Evolutionary conservation across 2,888 invertebrate species (phyloP).

Genomic region (Spicauda simplicius): DNA sequence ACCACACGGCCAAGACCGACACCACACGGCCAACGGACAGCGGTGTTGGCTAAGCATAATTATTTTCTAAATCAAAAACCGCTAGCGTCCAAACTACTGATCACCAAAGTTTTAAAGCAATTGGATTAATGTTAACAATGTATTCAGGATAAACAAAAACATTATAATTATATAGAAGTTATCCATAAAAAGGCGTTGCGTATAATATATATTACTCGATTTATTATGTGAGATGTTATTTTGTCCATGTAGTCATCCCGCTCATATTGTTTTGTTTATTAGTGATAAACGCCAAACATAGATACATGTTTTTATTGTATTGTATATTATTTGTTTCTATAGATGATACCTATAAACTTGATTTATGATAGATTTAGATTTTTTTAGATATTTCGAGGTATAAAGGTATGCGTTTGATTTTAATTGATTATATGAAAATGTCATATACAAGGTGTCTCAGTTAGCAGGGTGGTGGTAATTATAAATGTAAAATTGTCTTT

Average conservation of each 20-base stretch:
- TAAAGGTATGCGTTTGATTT: conserved; percentile 6
- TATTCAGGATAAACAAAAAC: neutral
- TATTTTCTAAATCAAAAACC: too few species aligned
- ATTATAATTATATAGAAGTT: neutral
- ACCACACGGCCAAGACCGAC: too few species aligned
- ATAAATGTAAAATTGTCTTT: neutral
- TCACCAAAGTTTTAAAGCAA: too few species aligned
- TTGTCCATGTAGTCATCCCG: conserved; percentile 4
- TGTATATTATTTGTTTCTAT: conserved; percentile 24
- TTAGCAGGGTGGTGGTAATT: neutral
- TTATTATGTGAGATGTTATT: conserved; percentile 4
- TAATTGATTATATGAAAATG: conserved; percentile 9
- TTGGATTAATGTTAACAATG: too few species aligned
- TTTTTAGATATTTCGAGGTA: conserved; percentile 9
- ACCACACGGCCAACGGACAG: too few species aligned
- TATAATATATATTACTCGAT: neutral
- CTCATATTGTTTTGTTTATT: conserved; percentile 22
- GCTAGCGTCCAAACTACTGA: too few species aligned
- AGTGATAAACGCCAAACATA: conserved; percentile 21
- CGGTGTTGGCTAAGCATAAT: too few species aligned
- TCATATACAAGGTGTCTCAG: conserved; percentile 21
- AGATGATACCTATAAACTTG: conserved; percentile 6
- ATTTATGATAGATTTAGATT: conserved; percentile 10
- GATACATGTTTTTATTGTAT: conserved; percentile 13
- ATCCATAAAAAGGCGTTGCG: neutral